Conservation (phyloP, 2,113 vertebrate species). For the Psittacula cyanocephala region DNA sequence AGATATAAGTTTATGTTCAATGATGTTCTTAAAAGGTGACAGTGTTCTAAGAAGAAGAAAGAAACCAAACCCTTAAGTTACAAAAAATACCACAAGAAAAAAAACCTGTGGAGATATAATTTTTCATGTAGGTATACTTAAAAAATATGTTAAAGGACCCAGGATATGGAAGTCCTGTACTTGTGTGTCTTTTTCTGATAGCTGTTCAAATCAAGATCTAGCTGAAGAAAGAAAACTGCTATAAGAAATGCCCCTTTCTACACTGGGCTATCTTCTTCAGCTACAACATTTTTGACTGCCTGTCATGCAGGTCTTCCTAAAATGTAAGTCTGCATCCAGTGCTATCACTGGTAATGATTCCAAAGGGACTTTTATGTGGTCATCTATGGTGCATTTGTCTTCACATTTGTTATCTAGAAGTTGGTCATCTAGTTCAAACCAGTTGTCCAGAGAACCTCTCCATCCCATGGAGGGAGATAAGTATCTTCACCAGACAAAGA, state of each 20-base stretch:
- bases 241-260: background rate
- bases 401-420: background rate
- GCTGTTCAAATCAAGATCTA: background rate
- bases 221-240: background rate
- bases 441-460: background rate
- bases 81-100: background rate
- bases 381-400: background rate
- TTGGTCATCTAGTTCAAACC: background rate
- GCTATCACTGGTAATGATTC: background rate
- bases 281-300: background rate
- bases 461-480: background rate
- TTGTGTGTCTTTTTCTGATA: background rate
- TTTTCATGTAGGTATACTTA: background rate
- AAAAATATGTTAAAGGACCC: background rate
- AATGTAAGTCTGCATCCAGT: background rate
- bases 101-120: background rate
- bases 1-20: background rate
- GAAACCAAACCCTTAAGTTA: background rate
- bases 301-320: background rate
- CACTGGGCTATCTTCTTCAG: background rate
- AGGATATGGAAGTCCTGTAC: background rate
- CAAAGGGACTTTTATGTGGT: background rate
- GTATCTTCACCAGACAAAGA: background rate
- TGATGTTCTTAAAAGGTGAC: background rate
- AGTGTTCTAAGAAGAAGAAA: background rate